Conservation (phyloP, 1,140 invertebrate species). For the Ceratoteleas bidentatus region DNA sequence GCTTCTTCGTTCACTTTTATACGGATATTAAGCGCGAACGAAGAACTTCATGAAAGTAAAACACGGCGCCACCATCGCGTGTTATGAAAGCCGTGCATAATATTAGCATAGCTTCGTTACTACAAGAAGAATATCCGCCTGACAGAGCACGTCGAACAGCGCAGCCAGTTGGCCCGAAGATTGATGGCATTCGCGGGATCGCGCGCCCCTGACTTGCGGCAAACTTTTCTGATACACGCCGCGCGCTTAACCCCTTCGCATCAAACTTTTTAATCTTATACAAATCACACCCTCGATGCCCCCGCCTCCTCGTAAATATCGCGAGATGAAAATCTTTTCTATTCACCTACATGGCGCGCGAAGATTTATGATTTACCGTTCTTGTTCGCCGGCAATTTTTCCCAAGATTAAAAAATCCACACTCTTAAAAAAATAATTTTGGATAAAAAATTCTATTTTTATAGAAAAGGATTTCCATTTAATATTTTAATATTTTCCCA, state of each 20-base stretch:
- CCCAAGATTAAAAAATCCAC: no score
- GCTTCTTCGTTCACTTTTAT: conserved; percentile 44
- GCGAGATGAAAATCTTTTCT: conserved; percentile 31
- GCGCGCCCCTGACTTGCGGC: conserved; percentile 37
- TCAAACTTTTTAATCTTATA: conserved; percentile 63
- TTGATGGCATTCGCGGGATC: conserved; percentile 63
- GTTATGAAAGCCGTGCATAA: conserved; percentile 71
- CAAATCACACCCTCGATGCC: conserved; percentile 31
- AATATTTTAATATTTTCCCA: no score
- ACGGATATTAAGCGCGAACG: conserved; percentile 66
- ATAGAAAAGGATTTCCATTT: no score
- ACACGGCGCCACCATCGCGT: conserved; percentile 57
- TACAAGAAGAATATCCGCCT: conserved; percentile 69
- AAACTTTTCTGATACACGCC: conserved; percentile 62
- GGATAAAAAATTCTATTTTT: no score
- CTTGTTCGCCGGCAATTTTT: background rate
- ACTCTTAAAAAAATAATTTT: no score
- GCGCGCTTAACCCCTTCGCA: conserved; percentile 47
- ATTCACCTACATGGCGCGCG: background rate
- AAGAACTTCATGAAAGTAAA: conserved; percentile 68
- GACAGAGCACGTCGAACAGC: conserved; percentile 71
- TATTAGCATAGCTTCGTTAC: conserved; percentile 72
- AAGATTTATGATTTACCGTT: conserved; percentile 10
- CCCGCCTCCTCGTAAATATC: conserved; percentile 19
- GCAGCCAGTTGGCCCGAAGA: conserved; percentile 58